Evolutionary conservation across 2,888 invertebrate genomes (phyloP).

Genomic region (Trachelus stipa): DNA sequence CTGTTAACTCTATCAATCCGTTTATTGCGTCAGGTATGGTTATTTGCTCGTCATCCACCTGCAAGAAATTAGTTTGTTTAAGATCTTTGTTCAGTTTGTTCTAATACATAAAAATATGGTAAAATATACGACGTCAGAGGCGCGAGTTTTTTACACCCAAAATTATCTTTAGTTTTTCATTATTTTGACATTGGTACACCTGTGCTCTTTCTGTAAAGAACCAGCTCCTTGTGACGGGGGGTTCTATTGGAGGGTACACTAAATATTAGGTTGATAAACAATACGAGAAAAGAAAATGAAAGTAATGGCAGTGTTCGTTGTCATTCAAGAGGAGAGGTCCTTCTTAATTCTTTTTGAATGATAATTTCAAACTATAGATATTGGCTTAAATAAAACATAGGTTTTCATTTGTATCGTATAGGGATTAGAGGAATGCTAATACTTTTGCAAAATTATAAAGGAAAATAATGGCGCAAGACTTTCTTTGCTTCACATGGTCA

Average conservation of each 20-base stretch:
- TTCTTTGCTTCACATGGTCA: not conserved
- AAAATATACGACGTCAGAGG: not conserved
- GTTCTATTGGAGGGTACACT: not conserved
- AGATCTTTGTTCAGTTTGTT: not conserved
- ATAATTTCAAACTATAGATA: not conserved
- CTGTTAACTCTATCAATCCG: slow-evolving; percentile 79
- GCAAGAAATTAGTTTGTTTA: slow-evolving; percentile 29
- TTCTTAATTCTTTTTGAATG: not conserved
- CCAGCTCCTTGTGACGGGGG: not conserved
- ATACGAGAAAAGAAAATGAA: not conserved
- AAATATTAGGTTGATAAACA: not conserved
- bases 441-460: not conserved
- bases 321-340: not conserved
- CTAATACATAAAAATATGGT: not conserved
- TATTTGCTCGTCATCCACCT: slow-evolving; percentile 50
- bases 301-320: not conserved
- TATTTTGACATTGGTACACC: not conserved
- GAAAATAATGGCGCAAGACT: not conserved
- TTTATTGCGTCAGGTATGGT: slow-evolving; percentile 71
- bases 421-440: not conserved
- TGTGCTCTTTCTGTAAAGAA: not conserved
- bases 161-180: not conserved
- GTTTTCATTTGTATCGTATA: not conserved
- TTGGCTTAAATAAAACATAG: not conserved
- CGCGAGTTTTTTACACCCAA: not conserved